A percentile compares a stretch with the other conserved stretches of the same genome.
These are phyloP conservation scores for Polia nebulosa DNA, from an alignment of 2,888 invertebrate genomes.

Conservation along the genomic window DNA sequence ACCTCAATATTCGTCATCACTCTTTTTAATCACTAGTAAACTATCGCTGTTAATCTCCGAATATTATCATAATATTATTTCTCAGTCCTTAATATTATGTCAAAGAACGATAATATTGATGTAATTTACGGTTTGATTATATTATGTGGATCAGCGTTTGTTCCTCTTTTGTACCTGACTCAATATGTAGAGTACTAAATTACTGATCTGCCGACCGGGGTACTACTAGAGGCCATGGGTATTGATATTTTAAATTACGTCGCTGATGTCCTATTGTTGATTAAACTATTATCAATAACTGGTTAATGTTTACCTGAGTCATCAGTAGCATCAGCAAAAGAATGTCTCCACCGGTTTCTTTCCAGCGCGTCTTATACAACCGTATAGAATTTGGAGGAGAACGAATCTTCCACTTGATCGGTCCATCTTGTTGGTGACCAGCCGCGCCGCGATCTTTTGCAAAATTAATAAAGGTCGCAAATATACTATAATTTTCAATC, in stretches of 20 bases:
- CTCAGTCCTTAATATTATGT: constrained; percentile 36
- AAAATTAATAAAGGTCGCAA: no score
- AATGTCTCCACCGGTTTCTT: no score
- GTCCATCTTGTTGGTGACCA: no score
- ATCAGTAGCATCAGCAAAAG: neutral
- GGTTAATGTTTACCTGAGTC: neutral
- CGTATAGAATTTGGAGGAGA: no score
- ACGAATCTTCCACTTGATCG: no score
- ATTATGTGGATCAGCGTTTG: constrained; percentile 35
- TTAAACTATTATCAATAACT: neutral
- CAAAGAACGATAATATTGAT: constrained; percentile 52
- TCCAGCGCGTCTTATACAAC: no score
- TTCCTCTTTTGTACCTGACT: constrained; percentile 20
- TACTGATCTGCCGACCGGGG: neutral
- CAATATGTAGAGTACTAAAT: neutral
- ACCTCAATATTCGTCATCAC: constrained; percentile 2
- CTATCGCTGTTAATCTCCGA: constrained; percentile 20
- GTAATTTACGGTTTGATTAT: constrained; percentile 20
- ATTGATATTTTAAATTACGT: constrained; percentile 9
- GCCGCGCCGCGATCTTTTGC: no score
- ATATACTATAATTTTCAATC: no score
- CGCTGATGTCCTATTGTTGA: constrained; percentile 7
- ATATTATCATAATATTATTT: constrained; percentile 47
- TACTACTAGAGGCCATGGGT: constrained; percentile 4
- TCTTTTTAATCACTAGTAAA: constrained; percentile 31